Evolutionary conservation across 2,797 vertebrate species (phyloP).

Genomic region (Loris lydekkerianus): DNA sequence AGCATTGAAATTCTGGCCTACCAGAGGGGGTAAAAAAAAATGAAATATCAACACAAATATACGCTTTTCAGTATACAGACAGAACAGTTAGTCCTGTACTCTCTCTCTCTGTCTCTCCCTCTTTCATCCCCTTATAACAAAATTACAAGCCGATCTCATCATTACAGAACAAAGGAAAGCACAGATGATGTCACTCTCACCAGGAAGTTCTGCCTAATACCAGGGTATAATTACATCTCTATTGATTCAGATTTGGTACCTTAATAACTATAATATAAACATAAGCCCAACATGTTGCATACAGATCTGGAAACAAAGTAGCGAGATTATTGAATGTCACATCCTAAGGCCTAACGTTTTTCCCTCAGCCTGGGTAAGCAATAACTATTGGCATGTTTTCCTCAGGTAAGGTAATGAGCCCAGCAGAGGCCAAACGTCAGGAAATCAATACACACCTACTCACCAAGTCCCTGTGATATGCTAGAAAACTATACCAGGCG

Average conservation of each 20-base stretch:
- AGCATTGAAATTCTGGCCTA: not conserved
- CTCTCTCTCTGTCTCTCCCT: not conserved
- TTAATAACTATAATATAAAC: not conserved
- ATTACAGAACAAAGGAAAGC: not conserved
- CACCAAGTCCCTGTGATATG: not conserved
- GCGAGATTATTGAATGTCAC: not conserved
- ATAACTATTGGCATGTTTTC: not conserved
- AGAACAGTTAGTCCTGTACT: not conserved
- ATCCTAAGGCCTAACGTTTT: not conserved
- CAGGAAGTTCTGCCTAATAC: conserved; percentile 35
- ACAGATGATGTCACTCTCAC: not conserved
- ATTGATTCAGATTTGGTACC: not conserved
- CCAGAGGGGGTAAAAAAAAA: not conserved
- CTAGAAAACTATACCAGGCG: conserved; percentile 22
- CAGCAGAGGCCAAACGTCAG: not conserved
- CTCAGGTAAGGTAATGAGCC: conserved; percentile 42
- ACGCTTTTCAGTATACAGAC: not conserved
- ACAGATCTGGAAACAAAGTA: not conserved
- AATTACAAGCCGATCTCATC: conserved; percentile 15
- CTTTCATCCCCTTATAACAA: not conserved
- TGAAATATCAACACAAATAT: not conserved
- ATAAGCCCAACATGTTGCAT: not conserved
- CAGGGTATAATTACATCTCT: not conserved
- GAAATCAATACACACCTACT: conserved; percentile 52
- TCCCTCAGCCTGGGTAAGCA: not conserved